Percentiles rank a stretch among this genome's conserved stretches.
Evolutionary conservation across 2,113 vertebrate species (phyloP).

Genomic region (Oreocharis arfaki): DNA sequence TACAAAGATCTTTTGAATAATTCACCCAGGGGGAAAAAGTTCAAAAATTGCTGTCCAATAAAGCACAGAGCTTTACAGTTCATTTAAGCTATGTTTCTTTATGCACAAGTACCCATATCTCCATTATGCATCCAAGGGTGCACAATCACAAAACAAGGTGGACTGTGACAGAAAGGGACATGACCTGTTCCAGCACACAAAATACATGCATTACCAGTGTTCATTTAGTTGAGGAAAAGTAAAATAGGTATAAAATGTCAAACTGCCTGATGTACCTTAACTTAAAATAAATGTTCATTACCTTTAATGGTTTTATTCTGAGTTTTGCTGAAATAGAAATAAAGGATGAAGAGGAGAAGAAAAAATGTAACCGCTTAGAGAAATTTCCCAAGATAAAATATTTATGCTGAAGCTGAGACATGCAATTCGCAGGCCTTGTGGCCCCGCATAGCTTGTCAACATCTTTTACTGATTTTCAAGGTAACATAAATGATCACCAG

Average conservation of each 20-base stretch:
- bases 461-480: not conserved
- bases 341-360: not conserved
- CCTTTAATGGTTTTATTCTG: not conserved
- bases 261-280: not conserved
- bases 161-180: constrained; percentile 59
- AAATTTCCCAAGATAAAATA: not conserved
- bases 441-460: not conserved
- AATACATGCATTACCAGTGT: constrained; percentile 2
- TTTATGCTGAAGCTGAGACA: not conserved
- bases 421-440: not conserved
- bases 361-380: not conserved
- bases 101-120: constrained; percentile 51
- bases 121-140: constrained; percentile 48
- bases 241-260: constrained; percentile 51
- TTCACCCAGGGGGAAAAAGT: not conserved
- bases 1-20: constrained; percentile 42
- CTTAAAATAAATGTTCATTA: constrained; percentile 24
- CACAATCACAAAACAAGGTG: constrained; percentile 60
- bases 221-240: constrained; percentile 39
- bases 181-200: constrained; percentile 62
- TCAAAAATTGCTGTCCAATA: constrained; percentile 40
- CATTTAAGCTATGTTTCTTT: constrained; percentile 60
- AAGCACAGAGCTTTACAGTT: constrained; percentile 54
- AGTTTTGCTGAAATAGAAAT: not conserved
- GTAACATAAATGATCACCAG: not conserved